phyloP scores from a whole-genome alignment of 2,797 vertebrate species.

The Bradypodion pumilum region DNA sequence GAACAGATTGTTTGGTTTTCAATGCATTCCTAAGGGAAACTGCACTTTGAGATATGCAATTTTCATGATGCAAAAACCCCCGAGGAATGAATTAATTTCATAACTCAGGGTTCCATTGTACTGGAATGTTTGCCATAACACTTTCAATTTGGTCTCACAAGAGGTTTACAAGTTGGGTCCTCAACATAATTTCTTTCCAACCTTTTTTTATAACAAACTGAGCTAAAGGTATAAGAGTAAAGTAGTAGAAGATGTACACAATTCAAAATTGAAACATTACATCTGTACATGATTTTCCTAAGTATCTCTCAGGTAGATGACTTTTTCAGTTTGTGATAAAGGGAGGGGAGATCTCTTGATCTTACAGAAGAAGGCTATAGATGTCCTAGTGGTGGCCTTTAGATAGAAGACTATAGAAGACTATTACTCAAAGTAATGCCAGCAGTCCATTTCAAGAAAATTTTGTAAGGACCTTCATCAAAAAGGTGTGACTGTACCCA shows the following conservation, averaged over 20 bases:
- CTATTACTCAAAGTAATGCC: background rate
- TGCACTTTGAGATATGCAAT: no score
- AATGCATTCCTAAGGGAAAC: no score
- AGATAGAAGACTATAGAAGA: background rate
- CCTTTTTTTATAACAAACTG: background rate
- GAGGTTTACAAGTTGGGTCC: background rate
- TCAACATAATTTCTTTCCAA: background rate
- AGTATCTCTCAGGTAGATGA: background rate
- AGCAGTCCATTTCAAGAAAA: background rate
- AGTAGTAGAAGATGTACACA: background rate
- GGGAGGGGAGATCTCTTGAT: background rate
- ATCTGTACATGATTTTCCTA: background rate
- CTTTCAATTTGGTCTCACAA: background rate
- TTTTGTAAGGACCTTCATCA: background rate
- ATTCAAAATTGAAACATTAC: background rate
- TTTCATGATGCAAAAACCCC: no score
- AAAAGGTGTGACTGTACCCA: background rate
- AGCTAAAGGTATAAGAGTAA: background rate
- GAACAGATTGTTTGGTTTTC: no score
- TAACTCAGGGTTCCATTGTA: no score
- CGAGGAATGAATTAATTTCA: no score
- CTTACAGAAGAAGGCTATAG: background rate
- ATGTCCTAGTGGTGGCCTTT: background rate
- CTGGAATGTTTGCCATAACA: conserved; percentile 12
- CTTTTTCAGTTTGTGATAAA: background rate